These are phyloP conservation scores for Perdita meconis DNA, from an alignment of 2,888 invertebrate species.

Conservation along the genomic window DNA sequence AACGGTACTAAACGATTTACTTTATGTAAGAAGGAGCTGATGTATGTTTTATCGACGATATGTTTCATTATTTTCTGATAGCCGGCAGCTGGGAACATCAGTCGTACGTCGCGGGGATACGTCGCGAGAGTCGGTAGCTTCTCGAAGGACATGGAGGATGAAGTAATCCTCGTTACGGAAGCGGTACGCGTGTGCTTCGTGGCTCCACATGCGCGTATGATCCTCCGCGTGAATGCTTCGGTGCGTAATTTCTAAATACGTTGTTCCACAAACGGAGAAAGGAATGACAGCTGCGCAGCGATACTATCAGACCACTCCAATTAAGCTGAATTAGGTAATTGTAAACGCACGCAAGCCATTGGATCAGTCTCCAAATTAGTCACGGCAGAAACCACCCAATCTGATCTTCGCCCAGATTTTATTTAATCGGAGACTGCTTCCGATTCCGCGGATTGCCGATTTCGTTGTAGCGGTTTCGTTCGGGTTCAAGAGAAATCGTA, in stretches of 20 bases:
- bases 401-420: too few relatives aligned
- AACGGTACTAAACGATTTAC: slow-evolving; percentile 31
- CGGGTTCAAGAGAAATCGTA: background rate
- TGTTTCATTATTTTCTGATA: slow-evolving; percentile 33
- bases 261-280: slow-evolving; percentile 59
- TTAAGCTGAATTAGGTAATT: slow-evolving; percentile 52
- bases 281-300: slow-evolving; percentile 43
- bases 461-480: slow-evolving; percentile 10
- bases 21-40: slow-evolving; percentile 3
- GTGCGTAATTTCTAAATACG: slow-evolving; percentile 71
- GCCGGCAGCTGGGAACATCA: slow-evolving; percentile 16
- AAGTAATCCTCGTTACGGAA: slow-evolving; percentile 77
- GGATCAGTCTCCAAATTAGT: too few relatives aligned
- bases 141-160: slow-evolving; percentile 74
- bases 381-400: too few relatives aligned
- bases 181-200: slow-evolving; percentile 69
- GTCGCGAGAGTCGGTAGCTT: slow-evolving; percentile 55
- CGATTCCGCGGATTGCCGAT: background rate
- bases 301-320: slow-evolving; percentile 55
- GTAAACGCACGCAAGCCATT: slow-evolving; percentile 21
- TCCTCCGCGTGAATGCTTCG: slow-evolving; percentile 60
- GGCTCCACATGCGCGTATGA: slow-evolving; percentile 58
- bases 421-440: too few relatives aligned
- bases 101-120: slow-evolving; percentile 6
- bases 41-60: background rate